Percentiles rank a stretch among this genome's conserved stretches.
Conservation (phyloP, 2,797 vertebrate species). For the Garrulus glandarius region DNA sequence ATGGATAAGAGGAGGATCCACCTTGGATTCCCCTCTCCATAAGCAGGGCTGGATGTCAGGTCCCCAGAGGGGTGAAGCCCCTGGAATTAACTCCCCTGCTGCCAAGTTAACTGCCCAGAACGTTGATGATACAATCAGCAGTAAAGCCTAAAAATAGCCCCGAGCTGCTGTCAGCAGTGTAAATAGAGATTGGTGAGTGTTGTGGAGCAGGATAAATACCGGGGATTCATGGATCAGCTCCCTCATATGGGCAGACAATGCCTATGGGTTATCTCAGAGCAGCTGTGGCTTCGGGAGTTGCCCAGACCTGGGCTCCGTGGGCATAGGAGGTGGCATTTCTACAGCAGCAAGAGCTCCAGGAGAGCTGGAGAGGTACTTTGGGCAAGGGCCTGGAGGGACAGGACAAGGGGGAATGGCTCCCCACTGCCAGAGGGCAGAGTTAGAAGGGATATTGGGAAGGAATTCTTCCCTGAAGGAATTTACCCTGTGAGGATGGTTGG, state of each 20-base stretch:
- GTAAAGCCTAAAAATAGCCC: conserved; percentile 57
- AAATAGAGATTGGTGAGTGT: conserved; percentile 21
- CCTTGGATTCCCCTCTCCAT: background rate
- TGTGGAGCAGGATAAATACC: background rate
- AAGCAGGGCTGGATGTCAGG: background rate
- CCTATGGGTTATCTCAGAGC: background rate
- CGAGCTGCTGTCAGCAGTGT: conserved; percentile 13
- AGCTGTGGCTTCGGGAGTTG: background rate
- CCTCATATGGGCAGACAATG: background rate
- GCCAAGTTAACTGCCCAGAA: conserved; percentile 56
- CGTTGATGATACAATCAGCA: conserved; percentile 44
- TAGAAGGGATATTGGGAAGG: background rate
- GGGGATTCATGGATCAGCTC: conserved; percentile 27
- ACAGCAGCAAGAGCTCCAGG: background rate
- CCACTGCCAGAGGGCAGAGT: background rate
- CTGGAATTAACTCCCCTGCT: background rate
- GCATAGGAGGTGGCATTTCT: background rate
- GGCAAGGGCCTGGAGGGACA: background rate
- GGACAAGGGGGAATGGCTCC: background rate
- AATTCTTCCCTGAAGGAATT: background rate
- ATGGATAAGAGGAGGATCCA: background rate
- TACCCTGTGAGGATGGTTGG: background rate
- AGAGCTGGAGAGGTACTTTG: background rate
- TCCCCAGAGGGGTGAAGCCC: background rate
- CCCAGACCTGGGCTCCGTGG: background rate